Percentiles rank a stretch among this genome's conserved stretches.
phyloP scores from a whole-genome alignment of 1,140 invertebrate genomes.

The Drosophila nikananu region DNA sequence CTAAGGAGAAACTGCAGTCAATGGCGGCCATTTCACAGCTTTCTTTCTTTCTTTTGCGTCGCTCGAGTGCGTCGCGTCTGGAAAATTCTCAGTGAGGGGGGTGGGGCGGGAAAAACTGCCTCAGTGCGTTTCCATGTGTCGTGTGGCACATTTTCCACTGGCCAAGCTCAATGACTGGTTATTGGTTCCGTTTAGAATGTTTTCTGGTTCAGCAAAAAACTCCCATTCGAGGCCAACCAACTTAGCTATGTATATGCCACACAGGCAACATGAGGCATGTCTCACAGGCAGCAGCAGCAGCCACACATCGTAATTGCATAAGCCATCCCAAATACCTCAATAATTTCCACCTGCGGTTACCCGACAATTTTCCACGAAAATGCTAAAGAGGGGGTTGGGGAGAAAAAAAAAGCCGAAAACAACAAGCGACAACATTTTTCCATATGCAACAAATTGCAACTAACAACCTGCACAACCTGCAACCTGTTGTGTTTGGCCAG shows the following conservation, averaged over 20 bases:
- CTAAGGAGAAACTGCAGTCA: constrained; percentile 28
- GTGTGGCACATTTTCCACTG: constrained; percentile 50
- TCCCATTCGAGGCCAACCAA: constrained; percentile 17
- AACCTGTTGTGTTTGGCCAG: constrained; percentile 64
- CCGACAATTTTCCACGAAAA: constrained; percentile 34
- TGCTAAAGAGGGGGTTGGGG: constrained; percentile 5
- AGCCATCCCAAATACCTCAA: constrained; percentile 59
- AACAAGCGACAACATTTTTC: constrained; percentile 44
- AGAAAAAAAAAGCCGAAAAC: constrained; percentile 14
- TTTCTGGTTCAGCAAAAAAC: constrained; percentile 49
- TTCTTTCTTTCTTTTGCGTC: constrained; percentile 67
- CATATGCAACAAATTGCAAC: constrained; percentile 41
- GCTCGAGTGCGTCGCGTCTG: constrained; percentile 65
- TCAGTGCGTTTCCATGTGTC: constrained; percentile 51
- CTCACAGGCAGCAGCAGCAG: constrained; percentile 48
- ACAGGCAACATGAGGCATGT: constrained; percentile 54
- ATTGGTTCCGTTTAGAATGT: constrained; percentile 63
- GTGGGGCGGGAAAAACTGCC: constrained; percentile 4
- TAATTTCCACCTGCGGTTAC: constrained; percentile 53
- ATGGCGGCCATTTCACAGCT: constrained; percentile 73
- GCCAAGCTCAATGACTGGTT: constrained; percentile 69
- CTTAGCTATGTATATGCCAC: constrained; percentile 26
- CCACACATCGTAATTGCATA: constrained; percentile 75
- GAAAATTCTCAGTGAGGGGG: constrained; percentile 23
- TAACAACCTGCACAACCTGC: constrained; percentile 25